Base-by-base conservation (phyloP, 2,797 vertebrate species). In the Chloroceryle inda region DNA sequence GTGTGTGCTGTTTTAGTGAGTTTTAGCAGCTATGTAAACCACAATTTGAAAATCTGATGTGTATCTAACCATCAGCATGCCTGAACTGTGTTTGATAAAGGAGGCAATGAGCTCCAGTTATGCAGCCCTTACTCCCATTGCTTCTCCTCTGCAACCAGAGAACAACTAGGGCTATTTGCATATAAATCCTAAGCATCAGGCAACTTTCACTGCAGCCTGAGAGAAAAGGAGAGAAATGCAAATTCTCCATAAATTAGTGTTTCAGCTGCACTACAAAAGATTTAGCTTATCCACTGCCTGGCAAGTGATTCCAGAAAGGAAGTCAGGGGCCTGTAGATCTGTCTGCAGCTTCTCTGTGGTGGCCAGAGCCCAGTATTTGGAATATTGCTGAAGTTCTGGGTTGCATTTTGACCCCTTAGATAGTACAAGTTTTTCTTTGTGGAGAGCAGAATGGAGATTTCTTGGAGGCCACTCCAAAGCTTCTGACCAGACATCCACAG, bases 11-110 rank as follows among this genome's bases (percentile, higher is more conserved):
- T 94, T 95, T 86, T 88, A 92, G 85, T 40, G 85, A 82, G 75
- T 95, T 94, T 94, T 92, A 92, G 94, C 81, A 88, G 95, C 83
- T 95, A 86, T 79, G 62, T 79, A 95, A 97, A 94, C 91, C 75
- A 73, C 58, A 91, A 79, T 78, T 96, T 35, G 92, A 95, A 95
- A 91, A 76, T 92, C 61, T 94, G 90, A 76, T 96, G 94, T 91
- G 81, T 91, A 91, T 90, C 82, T 94, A 94, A 62, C 69, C 76
- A 91, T 91, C 81, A 89, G 68, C 72, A 94, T 69, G 89, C 85
- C 92, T 95, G 86, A 93, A 35, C 73, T 93, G 82, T 42, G 66
- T 75, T 92, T 78, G 66, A 94, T 92, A 95, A 95, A 94, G 88
- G 82, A 58, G 37, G 66, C 78, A 81, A 40, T 84, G 94, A 94